Percentiles rank a stretch among this genome's conserved stretches.
phyloP scores from a whole-genome alignment of 2,113 vertebrate genomes.

The Oncorhynchus tshawytscha region DNA sequence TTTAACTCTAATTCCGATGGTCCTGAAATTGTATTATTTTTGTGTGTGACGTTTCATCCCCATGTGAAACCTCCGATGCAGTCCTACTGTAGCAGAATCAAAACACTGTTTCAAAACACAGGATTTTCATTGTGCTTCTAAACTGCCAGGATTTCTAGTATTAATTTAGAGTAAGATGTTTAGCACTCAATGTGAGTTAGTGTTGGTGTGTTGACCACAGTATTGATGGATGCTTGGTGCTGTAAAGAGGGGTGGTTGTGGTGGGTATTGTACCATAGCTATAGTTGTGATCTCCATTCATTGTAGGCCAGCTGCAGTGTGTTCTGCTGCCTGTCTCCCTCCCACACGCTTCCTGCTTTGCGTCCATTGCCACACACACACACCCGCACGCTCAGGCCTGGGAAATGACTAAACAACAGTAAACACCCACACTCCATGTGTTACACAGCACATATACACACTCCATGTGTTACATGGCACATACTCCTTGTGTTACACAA shows the following conservation, averaged over 20 bases:
- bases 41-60: too few relatives aligned
- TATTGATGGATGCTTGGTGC: neutral
- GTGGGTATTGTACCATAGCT: neutral
- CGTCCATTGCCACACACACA: neutral
- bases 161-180: neutral
- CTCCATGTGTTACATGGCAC: too few relatives aligned
- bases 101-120: neutral
- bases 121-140: neutral
- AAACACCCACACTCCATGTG: neutral
- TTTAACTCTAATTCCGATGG: neutral
- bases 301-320: neutral
- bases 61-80: neutral
- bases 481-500: too few relatives aligned
- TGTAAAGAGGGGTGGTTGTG: neutral
- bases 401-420: neutral
- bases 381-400: neutral
- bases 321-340: neutral
- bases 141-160: conserved; percentile 41
- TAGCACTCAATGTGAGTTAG: neutral
- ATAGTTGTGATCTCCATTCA: neutral
- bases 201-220: neutral
- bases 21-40: neutral
- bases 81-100: neutral
- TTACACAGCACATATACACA: too few relatives aligned
- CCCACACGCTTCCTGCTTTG: conserved; percentile 2